Conservation (phyloP, 1,140 invertebrate species). For the Cyclargus thomasi region DNA sequence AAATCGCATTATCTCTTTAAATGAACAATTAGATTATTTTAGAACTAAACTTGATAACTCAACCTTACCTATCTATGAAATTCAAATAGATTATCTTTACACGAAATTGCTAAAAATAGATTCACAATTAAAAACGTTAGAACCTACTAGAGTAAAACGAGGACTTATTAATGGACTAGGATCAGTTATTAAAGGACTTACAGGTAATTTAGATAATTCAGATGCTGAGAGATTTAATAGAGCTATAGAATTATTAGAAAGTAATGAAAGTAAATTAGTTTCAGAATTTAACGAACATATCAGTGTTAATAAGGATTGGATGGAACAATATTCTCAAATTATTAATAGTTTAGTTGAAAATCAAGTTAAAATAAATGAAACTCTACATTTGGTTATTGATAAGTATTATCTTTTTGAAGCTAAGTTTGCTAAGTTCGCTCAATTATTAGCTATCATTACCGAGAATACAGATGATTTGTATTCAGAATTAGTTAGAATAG, state of each 20-base stretch:
- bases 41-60: constrained; percentile 20
- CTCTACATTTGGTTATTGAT: constrained; percentile 14
- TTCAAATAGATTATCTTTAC: constrained; percentile 21
- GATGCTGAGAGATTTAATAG: constrained; percentile 23
- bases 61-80: constrained; percentile 23
- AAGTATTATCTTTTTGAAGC: constrained; percentile 13
- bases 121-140: constrained; percentile 19
- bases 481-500: constrained; percentile 27
- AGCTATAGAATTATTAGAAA: constrained; percentile 8
- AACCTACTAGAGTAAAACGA: constrained; percentile 23
- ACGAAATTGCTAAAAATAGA: constrained; percentile 11
- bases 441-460: constrained; percentile 25
- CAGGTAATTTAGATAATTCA: constrained; percentile 27
- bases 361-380: constrained; percentile 17
- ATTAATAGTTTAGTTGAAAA: constrained; percentile 16
- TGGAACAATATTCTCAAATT: constrained; percentile 1
- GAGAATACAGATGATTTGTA: constrained; percentile 30
- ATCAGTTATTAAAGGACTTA: constrained; percentile 30
- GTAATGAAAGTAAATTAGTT: constrained; percentile 19
- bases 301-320: constrained; percentile 22
- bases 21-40: constrained; percentile 17
- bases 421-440: constrained; percentile 23
- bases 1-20: constrained; percentile 4
- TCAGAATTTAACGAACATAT: constrained; percentile 26
- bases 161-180: constrained; percentile 27